A percentile compares a stretch with the other conserved stretches of the same genome.
These are phyloP conservation scores for Delphinus delphis DNA, from an alignment of 2,113 vertebrate genomes.

Conservation along the genomic window DNA sequence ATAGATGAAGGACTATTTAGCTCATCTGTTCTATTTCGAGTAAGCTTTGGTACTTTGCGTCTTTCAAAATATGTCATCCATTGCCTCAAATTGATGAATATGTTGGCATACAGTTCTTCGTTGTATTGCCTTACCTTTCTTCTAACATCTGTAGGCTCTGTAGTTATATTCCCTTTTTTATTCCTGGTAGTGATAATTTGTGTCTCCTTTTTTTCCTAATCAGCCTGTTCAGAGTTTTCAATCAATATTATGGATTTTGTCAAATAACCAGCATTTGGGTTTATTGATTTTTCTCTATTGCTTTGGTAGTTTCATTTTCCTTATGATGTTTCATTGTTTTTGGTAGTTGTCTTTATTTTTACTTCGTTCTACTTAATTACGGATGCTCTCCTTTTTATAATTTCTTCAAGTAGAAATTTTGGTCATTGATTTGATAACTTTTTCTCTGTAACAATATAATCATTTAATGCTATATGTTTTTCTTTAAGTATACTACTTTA, in stretches of 20 bases:
- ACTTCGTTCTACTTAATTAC: background rate
- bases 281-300: background rate
- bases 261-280: background rate
- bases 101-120: background rate
- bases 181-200: background rate
- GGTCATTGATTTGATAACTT: background rate
- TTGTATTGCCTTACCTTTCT: background rate
- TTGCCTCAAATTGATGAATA: background rate
- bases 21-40: background rate
- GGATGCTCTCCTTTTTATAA: background rate
- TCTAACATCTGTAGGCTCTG: background rate
- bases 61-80: slow-evolving; percentile 2
- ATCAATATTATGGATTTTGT: slow-evolving; percentile 6
- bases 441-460: background rate
- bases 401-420: background rate
- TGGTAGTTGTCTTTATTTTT: background rate
- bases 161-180: background rate
- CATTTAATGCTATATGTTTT: background rate
- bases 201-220: background rate
- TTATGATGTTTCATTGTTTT: background rate
- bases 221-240: background rate
- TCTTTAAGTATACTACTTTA: background rate
- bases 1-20: background rate
- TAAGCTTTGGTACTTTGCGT: background rate
- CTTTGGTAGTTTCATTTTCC: background rate